Percentiles rank a stretch among this genome's conserved stretches.
Conservation (phyloP, 64 coral and sea anemone genomes). For the Pocillopora damicornis region DNA sequence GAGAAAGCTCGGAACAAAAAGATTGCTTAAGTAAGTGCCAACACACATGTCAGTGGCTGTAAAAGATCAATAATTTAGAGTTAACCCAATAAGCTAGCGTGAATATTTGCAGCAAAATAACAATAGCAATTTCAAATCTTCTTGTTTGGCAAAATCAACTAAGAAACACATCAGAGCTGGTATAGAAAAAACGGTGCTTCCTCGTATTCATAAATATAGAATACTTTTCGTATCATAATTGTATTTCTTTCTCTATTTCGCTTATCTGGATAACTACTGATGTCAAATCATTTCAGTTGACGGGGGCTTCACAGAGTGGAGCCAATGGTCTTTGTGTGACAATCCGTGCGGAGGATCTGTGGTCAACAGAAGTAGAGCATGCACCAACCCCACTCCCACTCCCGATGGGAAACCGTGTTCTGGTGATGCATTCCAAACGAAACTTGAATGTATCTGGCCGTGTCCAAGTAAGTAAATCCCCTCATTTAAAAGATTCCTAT, state of each 20-base stretch:
- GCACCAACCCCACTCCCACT: slow-evolving; percentile 77
- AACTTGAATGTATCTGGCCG: slow-evolving; percentile 92
- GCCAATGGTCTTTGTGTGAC: slow-evolving; percentile 96
- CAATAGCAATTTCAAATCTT: too few species aligned
- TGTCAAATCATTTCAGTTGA: slow-evolving; percentile 37
- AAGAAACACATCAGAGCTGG: too few species aligned
- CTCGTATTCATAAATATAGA: too few species aligned
- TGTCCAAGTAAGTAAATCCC: slow-evolving; percentile 76
- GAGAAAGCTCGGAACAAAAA: slow-evolving; percentile 70
- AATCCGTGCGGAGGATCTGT: slow-evolving; percentile 91
- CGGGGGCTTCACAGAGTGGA: slow-evolving; percentile 91
- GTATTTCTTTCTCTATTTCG: too few species aligned
- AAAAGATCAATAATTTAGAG: too few species aligned
- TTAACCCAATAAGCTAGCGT: too few species aligned
- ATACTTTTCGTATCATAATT: too few species aligned
- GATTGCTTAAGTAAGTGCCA: slow-evolving; percentile 84
- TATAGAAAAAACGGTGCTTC: too few species aligned
- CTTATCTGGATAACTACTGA: too few species aligned
- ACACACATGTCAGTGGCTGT: neutral
- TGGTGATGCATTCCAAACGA: slow-evolving; percentile 53
- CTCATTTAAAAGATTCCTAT: too few species aligned
- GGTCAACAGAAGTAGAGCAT: slow-evolving; percentile 80
- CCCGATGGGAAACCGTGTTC: slow-evolving; percentile 68
- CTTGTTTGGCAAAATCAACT: too few species aligned
- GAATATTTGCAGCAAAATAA: too few species aligned